Evolutionary conservation across 2,113 vertebrate species (phyloP).

Genomic region (Amphiprion percula): DNA sequence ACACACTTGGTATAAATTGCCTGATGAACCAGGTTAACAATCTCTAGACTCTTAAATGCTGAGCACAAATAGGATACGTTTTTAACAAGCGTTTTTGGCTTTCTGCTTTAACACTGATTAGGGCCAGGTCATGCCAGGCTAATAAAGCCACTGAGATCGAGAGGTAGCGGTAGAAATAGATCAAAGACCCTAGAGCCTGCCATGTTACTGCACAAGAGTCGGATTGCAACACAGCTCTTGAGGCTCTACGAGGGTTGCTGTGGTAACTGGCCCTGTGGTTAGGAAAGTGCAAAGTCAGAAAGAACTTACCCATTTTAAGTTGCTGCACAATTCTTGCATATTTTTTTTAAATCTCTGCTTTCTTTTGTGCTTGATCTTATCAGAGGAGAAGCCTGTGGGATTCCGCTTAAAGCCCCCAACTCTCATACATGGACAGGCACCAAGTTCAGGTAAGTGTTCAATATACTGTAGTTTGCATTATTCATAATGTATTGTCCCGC

Average conservation of each 20-base stretch:
- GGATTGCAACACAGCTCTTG: slow-evolving; percentile 30
- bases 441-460: slow-evolving; percentile 92
- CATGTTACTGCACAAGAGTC: slow-evolving; percentile 15
- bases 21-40: neutral
- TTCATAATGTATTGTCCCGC: neutral
- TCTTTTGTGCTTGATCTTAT: slow-evolving; percentile 58
- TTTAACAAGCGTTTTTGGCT: slow-evolving; percentile 12
- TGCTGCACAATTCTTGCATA: slow-evolving; percentile 21
- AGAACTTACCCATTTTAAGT: slow-evolving; percentile 17
- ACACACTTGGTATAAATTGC: neutral
- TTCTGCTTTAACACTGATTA: slow-evolving; percentile 36
- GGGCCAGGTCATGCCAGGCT: slow-evolving; percentile 29
- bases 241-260: slow-evolving; percentile 38
- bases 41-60: neutral
- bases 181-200: slow-evolving; percentile 16
- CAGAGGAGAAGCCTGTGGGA: slow-evolving; percentile 96
- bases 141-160: slow-evolving; percentile 51
- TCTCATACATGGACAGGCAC: slow-evolving; percentile 97
- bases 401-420: slow-evolving; percentile 98
- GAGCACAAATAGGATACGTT: neutral
- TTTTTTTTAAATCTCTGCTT: slow-evolving; percentile 30
- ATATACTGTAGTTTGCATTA: neutral
- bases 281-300: slow-evolving; percentile 41
- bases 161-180: slow-evolving; percentile 41
- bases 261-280: slow-evolving; percentile 43